Evolutionary conservation across 2,888 invertebrate genomes (phyloP).

Genomic region (Abrostola tripartita): DNA sequence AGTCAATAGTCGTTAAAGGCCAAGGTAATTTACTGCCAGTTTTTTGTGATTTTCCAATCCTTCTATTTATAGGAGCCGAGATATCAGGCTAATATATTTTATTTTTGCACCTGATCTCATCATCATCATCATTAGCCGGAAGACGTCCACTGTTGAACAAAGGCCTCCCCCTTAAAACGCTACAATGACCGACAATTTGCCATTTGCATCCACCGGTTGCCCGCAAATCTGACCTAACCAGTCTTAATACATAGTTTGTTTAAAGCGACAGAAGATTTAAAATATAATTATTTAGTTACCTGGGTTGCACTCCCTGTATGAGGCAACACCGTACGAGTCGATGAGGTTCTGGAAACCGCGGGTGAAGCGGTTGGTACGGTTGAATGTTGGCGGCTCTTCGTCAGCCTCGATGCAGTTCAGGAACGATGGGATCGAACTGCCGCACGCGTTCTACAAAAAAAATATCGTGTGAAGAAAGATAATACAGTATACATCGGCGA

Average conservation of each 20-base stretch:
- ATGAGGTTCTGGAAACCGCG: conserved; percentile 97
- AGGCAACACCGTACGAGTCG: conserved; percentile 97
- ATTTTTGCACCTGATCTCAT: not conserved
- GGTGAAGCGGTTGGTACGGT: conserved; percentile 97
- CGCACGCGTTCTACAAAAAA: conserved; percentile 89
- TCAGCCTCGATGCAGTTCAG: conserved; percentile 95
- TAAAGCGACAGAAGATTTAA: not conserved
- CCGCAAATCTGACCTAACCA: too few species aligned
- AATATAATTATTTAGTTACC: conserved; percentile 78
- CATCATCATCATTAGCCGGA: too few species aligned
- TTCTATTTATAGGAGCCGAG: too few species aligned
- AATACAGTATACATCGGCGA: not conserved
- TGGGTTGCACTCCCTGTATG: conserved; percentile 97
- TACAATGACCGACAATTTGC: too few species aligned
- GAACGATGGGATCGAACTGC: conserved; percentile 97
- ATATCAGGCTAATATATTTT: too few species aligned
- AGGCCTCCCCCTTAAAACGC: too few species aligned
- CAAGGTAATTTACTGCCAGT: too few species aligned
- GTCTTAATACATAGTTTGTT: not conserved
- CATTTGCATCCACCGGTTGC: too few species aligned
- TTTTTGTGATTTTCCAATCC: too few species aligned
- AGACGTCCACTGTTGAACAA: too few species aligned
- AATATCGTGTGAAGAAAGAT: not conserved
- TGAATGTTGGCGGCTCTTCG: conserved; percentile 96
- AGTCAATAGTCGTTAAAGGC: too few species aligned